Evolutionary conservation across 2,888 invertebrate genomes (phyloP).

Genomic region (Coenonympha arcania): DNA sequence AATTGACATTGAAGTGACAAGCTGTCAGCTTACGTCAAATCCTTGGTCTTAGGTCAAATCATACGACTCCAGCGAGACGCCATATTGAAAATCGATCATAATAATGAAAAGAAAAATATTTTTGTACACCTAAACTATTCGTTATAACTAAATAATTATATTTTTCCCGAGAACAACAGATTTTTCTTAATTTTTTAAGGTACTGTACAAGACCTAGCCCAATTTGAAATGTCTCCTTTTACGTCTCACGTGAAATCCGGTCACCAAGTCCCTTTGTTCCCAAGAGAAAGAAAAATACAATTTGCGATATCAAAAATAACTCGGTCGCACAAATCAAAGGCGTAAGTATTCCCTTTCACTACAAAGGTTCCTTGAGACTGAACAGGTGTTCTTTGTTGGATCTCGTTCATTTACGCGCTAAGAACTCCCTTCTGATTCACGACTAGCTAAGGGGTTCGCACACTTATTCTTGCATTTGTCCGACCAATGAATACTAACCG

Average conservation of each 20-base stretch:
- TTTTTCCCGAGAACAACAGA: too few relatives aligned
- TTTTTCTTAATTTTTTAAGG: too few relatives aligned
- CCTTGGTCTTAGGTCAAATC: too few relatives aligned
- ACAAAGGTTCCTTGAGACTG: conserved; percentile 17
- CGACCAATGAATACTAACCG: too few relatives aligned
- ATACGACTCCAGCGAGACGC: too few relatives aligned
- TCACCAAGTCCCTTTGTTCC: background rate
- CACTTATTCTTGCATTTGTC: background rate
- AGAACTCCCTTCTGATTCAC: background rate
- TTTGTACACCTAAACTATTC: too few relatives aligned
- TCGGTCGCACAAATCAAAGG: conserved; percentile 5
- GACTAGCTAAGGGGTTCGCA: background rate
- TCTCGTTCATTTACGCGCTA: background rate
- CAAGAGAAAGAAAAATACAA: background rate
- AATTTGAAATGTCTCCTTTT: too few relatives aligned
- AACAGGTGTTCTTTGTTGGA: conserved; percentile 20
- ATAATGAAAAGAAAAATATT: background rate
- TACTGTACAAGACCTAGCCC: too few relatives aligned
- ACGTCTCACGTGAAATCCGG: background rate
- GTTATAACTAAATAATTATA: too few relatives aligned
- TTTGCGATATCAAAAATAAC: background rate
- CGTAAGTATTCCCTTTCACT: conserved; percentile 5
- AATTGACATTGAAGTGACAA: too few relatives aligned
- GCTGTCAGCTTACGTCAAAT: too few relatives aligned
- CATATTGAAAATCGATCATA: too few relatives aligned